A percentile compares a stretch with the other conserved stretches of the same genome.
Conservation (phyloP, 1,140 invertebrate species). For the Caenorhabditis briggsae region DNA sequence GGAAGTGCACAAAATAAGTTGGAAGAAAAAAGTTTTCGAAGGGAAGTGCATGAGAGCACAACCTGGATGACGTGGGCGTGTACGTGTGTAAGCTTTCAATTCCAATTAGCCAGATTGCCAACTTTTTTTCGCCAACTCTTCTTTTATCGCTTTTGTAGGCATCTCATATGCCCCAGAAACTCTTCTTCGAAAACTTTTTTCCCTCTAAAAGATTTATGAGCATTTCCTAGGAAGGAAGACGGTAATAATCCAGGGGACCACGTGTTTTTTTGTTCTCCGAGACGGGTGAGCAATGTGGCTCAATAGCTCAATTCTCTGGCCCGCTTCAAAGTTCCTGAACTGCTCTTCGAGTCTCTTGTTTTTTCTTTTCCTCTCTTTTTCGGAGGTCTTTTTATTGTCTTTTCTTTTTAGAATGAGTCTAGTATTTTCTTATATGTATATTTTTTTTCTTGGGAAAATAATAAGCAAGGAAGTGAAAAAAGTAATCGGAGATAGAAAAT, state of each 20-base stretch:
- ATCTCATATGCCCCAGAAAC: background rate
- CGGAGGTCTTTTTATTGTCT: background rate
- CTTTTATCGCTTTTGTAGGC: background rate
- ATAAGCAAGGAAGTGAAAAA: background rate
- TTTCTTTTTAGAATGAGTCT: background rate
- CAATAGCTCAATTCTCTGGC: conserved; percentile 28
- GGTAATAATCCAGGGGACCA: background rate
- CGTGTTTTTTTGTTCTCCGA: background rate
- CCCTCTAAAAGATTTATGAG: conserved; percentile 4
- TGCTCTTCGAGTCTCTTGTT: background rate
- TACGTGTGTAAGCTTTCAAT: background rate
- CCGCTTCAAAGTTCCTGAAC: conserved; percentile 1
- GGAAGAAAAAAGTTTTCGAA: background rate
- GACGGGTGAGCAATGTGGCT: conserved; percentile 30
- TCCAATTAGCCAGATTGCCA: conserved; percentile 45
- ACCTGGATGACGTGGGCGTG: conserved; percentile 33
- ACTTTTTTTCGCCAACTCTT: background rate
- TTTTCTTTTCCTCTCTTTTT: background rate
- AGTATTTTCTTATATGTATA: background rate
- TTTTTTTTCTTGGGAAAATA: background rate
- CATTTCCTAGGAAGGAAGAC: background rate
- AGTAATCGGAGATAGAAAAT: conserved; percentile 4
- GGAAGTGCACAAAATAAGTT: conserved; percentile 45
- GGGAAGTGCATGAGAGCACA: conserved; percentile 24
- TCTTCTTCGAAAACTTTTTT: background rate